Conservation (phyloP, 2,888 invertebrate genomes). For the Gonocerus acuteangulatus region DNA sequence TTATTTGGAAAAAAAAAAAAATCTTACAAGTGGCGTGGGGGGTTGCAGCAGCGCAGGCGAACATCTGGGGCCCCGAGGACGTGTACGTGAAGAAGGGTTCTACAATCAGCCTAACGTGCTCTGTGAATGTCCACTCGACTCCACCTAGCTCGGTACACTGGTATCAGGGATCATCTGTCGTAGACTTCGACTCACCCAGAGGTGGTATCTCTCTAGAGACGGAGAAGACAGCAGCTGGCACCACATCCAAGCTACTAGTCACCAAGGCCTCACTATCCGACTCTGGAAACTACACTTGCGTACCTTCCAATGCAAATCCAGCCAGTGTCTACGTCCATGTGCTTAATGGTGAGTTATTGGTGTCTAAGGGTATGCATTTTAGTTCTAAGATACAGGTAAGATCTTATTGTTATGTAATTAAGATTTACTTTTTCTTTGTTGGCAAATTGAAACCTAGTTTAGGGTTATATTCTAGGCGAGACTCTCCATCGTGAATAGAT, state of each 20-base stretch:
- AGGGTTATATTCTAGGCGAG: too few relatives aligned
- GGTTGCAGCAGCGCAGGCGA: conserved; percentile 70
- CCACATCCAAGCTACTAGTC: conserved; percentile 72
- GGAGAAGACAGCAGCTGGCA: conserved; percentile 72
- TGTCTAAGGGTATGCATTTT: too few relatives aligned
- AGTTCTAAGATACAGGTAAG: background rate
- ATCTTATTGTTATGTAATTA: background rate
- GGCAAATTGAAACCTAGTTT: background rate
- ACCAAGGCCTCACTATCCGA: conserved; percentile 75
- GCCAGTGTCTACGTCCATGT: conserved; percentile 48
- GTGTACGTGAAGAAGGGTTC: conserved; percentile 85
- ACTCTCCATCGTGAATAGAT: too few relatives aligned
- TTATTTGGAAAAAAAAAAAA: too few relatives aligned
- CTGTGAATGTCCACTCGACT: conserved; percentile 77
- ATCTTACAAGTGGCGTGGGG: conserved; percentile 3
- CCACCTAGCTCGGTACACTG: conserved; percentile 71
- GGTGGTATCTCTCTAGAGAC: conserved; percentile 82
- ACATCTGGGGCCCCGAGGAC: conserved; percentile 76
- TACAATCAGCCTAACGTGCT: conserved; percentile 80
- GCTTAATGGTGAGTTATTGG: conserved; percentile 44
- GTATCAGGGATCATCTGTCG: conserved; percentile 74
- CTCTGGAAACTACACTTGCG: conserved; percentile 85
- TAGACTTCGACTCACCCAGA: conserved; percentile 73
- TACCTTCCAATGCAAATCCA: conserved; percentile 63
- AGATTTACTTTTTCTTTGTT: background rate